These are phyloP conservation scores for Chelmon rostratus DNA, from an alignment of 2,797 vertebrate species.

Conservation along the genomic window DNA sequence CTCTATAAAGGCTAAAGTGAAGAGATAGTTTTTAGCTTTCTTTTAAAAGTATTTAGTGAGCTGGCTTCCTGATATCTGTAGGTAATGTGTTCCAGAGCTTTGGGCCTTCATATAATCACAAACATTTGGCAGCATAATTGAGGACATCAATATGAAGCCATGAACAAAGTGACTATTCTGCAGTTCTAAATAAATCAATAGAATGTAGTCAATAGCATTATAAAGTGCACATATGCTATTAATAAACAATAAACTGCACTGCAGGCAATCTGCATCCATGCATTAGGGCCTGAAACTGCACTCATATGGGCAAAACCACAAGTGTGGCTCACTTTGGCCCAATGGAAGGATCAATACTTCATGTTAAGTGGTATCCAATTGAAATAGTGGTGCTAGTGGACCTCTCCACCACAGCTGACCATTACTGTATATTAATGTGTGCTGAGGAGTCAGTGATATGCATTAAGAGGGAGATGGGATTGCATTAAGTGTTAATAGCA, in stretches of 20 bases:
- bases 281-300: conserved; percentile 9
- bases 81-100: too few relatives aligned
- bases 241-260: conserved; percentile 19
- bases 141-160: conserved; percentile 27
- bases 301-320: conserved; percentile 30
- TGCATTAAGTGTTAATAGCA: conserved; percentile 67
- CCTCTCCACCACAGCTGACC: conserved; percentile 35
- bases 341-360: conserved; percentile 33
- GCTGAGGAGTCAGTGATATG: conserved; percentile 44
- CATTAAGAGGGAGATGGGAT: conserved; percentile 47
- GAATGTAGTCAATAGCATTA: conserved; percentile 7
- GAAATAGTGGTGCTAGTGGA: conserved; percentile 40
- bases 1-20: background rate
- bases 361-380: conserved; percentile 41
- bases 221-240: conserved; percentile 14
- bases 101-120: background rate
- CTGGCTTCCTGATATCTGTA: too few relatives aligned
- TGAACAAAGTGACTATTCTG: conserved; percentile 23
- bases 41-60: background rate
- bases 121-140: conserved; percentile 29
- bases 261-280: background rate
- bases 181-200: conserved; percentile 37
- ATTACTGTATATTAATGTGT: conserved; percentile 53
- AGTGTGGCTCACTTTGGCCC: conserved; percentile 6
- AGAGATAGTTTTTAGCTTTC: background rate